Evolutionary conservation across 2,797 vertebrate species (phyloP).

Genomic region (Premnoplex brunnescens): DNA sequence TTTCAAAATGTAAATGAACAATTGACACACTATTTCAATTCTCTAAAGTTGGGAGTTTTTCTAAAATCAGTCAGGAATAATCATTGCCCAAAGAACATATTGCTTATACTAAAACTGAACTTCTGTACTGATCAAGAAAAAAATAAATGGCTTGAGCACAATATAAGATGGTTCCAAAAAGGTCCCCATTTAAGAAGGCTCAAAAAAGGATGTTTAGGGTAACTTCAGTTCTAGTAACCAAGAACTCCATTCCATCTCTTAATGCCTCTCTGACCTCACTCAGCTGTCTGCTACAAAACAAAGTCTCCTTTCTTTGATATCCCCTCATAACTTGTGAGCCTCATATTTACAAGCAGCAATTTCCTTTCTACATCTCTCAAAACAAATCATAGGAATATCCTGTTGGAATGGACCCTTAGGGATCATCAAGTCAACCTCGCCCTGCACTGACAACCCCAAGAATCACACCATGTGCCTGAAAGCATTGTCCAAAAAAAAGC

Average conservation of each 20-base stretch:
- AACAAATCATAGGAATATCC: neutral
- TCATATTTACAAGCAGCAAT: neutral
- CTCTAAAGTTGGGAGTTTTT: neutral
- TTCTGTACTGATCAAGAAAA: neutral
- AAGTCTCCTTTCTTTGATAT: neutral
- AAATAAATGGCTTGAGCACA: neutral
- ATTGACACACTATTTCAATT: neutral
- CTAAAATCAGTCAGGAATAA: neutral
- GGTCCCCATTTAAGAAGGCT: neutral
- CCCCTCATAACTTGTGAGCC: neutral
- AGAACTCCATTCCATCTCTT: neutral
- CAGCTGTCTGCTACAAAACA: neutral
- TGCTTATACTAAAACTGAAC: neutral
- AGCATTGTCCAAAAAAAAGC: neutral
- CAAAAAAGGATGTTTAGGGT: neutral
- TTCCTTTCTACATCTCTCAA: neutral
- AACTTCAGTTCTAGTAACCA: neutral
- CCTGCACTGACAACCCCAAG: neutral
- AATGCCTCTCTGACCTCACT: neutral
- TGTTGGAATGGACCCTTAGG: neutral
- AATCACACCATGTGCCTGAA: neutral
- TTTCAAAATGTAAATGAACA: neutral
- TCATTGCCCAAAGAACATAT: neutral
- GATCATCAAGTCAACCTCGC: neutral
- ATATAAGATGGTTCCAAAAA: neutral